Percentiles rank a stretch among this genome's conserved stretches.
Conservation (phyloP, 2,888 invertebrate genomes). For the Chrysolina americana region DNA sequence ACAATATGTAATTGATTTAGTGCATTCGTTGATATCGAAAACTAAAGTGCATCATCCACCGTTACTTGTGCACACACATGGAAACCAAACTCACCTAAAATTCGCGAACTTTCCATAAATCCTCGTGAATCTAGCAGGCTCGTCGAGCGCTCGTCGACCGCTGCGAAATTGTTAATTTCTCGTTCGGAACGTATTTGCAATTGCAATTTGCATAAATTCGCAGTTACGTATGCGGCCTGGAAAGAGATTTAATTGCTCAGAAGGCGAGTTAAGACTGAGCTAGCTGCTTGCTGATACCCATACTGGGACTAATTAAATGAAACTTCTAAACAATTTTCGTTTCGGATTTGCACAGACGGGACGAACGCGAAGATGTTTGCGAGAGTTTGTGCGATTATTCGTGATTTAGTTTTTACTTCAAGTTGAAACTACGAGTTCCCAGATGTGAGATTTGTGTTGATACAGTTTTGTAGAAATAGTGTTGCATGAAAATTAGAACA, state of each 20-base stretch:
- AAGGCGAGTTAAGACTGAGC: conserved; percentile 65
- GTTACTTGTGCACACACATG: neutral
- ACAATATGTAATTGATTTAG: too few relatives aligned
- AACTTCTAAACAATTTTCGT: conserved; percentile 65
- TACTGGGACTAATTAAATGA: conserved; percentile 66
- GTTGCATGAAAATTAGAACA: too few relatives aligned
- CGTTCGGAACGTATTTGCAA: conserved; percentile 57
- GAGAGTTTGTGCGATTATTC: neutral
- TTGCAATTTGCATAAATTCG: conserved; percentile 66
- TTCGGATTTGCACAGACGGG: conserved; percentile 55
- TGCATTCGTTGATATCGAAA: neutral
- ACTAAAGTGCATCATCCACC: neutral
- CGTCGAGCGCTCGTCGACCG: conserved; percentile 38
- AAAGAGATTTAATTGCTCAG: conserved; percentile 67
- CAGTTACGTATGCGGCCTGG: conserved; percentile 67
- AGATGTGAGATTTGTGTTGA: too few relatives aligned
- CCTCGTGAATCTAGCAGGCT: neutral
- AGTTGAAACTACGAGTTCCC: too few relatives aligned
- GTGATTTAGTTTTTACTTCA: neutral
- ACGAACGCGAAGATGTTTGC: neutral
- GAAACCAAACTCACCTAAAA: neutral
- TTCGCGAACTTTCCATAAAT: neutral
- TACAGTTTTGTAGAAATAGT: too few relatives aligned
- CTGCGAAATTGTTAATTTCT: conserved; percentile 61
- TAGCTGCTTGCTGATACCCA: conserved; percentile 61